Evolutionary conservation across 2,888 invertebrate genomes (phyloP), one percentile per base, ranked within the genome.

Genomic region (Lasiommata megera): DNA sequence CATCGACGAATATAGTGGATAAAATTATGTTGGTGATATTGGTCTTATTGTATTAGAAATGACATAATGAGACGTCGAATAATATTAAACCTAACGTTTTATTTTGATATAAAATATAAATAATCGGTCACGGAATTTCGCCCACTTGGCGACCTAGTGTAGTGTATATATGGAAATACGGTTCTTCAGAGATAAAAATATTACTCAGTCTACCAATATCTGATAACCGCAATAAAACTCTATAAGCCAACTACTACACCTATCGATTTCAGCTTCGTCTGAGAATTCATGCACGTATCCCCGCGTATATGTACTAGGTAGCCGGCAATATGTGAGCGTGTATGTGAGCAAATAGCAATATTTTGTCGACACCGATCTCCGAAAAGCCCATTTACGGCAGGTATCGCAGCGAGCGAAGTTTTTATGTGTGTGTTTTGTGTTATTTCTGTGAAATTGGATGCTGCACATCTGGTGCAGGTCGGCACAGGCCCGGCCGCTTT

Each of bases 351-450:
- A 63, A 63, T 60, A 51, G 63, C 73, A 77, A 79, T 80, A 80
- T 82, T 77, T 79, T 72, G 74, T 67, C 68, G 63, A 61, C 60
- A 65, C 68, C 79, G 79, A 79, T 82, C 78, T 77, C 74, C 74
- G 71, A 77, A 80, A 79, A 81, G 77, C 77, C 79, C 80, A 83
- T 84, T 83, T 81, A 79, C 79, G 76, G 71, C 84, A 84, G 84
- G 85, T 85, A 84, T 74, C 72, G 77, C 71, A 74, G 71, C 78
- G 73, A 73, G 71, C 76, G 74, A 77, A 71, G 77, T 82, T 81
- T 81, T 79, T 77, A 76, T 77, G 72, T 71, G 67, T 70, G 64
- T 70, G 73, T 76, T 77, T 75, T 76, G 76, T 79, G 78, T 80
- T 79, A 76, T 77, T 80, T 75, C 74, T 76, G 74, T 77, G 79